Conservation (phyloP, 2,888 invertebrate genomes). For the Microchrysa polita region DNA sequence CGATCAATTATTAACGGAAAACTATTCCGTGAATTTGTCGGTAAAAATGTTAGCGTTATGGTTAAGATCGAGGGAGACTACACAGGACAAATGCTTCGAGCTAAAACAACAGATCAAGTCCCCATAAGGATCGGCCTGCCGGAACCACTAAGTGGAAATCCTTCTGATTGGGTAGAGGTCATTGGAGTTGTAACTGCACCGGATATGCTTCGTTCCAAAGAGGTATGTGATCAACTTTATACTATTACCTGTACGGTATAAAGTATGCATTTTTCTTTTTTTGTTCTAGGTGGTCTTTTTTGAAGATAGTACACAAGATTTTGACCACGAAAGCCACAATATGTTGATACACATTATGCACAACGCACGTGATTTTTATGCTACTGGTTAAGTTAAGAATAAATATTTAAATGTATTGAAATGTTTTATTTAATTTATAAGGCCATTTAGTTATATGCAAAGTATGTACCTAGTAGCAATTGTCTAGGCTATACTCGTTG, state of each 20-base stretch:
- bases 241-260: neutral
- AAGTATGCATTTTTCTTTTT: neutral
- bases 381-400: conserved; percentile 47
- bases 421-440: too few species aligned
- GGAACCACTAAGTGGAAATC: conserved; percentile 54
- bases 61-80: conserved; percentile 57
- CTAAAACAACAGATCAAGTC: conserved; percentile 57
- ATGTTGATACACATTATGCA: conserved; percentile 60
- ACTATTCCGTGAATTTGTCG: conserved; percentile 58
- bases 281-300: conserved; percentile 59
- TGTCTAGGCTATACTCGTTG: too few species aligned
- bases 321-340: conserved; percentile 61
- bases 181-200: conserved; percentile 57
- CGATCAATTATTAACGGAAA: conserved; percentile 59
- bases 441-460: too few species aligned
- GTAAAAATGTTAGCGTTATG: conserved; percentile 60
- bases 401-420: too few species aligned
- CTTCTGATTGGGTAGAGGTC: conserved; percentile 61
- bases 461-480: too few species aligned
- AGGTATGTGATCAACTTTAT: conserved; percentile 54
- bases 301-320: conserved; percentile 57
- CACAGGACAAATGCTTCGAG: conserved; percentile 55
- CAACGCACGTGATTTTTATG: conserved; percentile 55
- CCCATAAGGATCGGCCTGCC: conserved; percentile 56
- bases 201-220: conserved; percentile 58